A percentile compares a stretch with the other conserved stretches of the same genome.
Conservation (phyloP, 2,113 vertebrate genomes). For the Synodontis membranacea region DNA sequence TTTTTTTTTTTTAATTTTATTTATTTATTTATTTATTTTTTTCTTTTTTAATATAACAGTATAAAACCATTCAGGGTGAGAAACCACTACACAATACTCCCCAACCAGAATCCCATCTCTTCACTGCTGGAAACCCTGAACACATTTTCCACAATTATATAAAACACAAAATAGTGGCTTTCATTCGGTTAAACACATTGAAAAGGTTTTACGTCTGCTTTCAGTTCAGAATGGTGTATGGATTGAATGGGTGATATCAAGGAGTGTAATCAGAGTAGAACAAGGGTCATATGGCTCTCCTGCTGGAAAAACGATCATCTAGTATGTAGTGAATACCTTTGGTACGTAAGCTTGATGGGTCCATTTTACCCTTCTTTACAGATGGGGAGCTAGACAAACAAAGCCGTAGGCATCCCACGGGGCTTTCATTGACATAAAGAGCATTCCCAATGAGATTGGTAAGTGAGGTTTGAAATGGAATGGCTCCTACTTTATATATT, state of each 20-base stretch:
- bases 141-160: slow-evolving; percentile 1
- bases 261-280: slow-evolving; percentile 20
- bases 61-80: slow-evolving; percentile 27
- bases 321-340: slow-evolving; percentile 21
- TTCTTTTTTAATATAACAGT: not conserved
- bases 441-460: slow-evolving; percentile 30
- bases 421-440: slow-evolving; percentile 34
- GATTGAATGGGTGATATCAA: slow-evolving; percentile 14
- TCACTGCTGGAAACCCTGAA: not conserved
- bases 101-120: slow-evolving; percentile 25
- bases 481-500: slow-evolving; percentile 37
- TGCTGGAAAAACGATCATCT: slow-evolving; percentile 38
- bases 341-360: slow-evolving; percentile 10
- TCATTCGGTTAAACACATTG: slow-evolving; percentile 1
- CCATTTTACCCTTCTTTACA: slow-evolving; percentile 35
- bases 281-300: slow-evolving; percentile 11
- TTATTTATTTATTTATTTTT: no score
- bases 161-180: not conserved
- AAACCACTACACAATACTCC: slow-evolving; percentile 25
- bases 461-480: slow-evolving; percentile 42
- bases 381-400: slow-evolving; percentile 18
- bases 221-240: slow-evolving; percentile 16
- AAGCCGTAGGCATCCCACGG: slow-evolving; percentile 41
- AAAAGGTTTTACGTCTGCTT: not conserved
- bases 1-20: no score